Evolutionary conservation across 35 echinoderm and acorn worm species (phyloP).

Genomic region (Acanthaster planci): DNA sequence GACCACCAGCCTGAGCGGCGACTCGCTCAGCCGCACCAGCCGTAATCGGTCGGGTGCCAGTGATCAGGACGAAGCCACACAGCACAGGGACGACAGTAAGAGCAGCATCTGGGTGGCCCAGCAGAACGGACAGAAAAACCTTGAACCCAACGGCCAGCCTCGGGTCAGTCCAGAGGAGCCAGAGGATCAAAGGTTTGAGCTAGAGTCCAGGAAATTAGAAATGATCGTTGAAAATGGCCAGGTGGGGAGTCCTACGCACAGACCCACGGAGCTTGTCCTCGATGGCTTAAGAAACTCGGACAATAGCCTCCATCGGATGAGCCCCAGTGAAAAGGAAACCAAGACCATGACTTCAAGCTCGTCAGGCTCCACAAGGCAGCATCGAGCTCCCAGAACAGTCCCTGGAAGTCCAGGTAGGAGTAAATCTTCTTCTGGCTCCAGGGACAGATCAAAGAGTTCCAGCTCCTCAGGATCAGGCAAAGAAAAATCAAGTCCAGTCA

Average conservation of each 20-base stretch:
- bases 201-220: constrained; percentile 41
- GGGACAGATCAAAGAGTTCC: constrained; percentile 84
- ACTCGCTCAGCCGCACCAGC: constrained; percentile 79
- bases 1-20: constrained; percentile 88
- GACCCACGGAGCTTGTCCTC: constrained; percentile 27
- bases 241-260: constrained; percentile 34
- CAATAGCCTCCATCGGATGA: neutral
- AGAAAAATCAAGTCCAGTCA: constrained; percentile 69
- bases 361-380: constrained; percentile 64
- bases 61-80: constrained; percentile 42
- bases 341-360: constrained; percentile 23
- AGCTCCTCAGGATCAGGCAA: constrained; percentile 85
- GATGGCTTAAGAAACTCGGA: constrained; percentile 13
- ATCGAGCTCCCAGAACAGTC: constrained; percentile 85
- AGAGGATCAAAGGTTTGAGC: constrained; percentile 18
- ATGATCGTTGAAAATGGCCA: constrained; percentile 29
- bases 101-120: constrained; percentile 22
- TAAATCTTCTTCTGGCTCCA: constrained; percentile 81
- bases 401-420: constrained; percentile 79
- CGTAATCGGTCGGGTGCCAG: constrained; percentile 43
- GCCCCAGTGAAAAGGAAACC: constrained; percentile 17
- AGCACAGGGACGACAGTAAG: constrained; percentile 15
- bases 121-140: constrained; percentile 36
- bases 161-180: constrained; percentile 16
- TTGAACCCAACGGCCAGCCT: constrained; percentile 17